Base-by-base conservation (phyloP, 2,888 invertebrate genomes). In the Acronicta leporina region DNA sequence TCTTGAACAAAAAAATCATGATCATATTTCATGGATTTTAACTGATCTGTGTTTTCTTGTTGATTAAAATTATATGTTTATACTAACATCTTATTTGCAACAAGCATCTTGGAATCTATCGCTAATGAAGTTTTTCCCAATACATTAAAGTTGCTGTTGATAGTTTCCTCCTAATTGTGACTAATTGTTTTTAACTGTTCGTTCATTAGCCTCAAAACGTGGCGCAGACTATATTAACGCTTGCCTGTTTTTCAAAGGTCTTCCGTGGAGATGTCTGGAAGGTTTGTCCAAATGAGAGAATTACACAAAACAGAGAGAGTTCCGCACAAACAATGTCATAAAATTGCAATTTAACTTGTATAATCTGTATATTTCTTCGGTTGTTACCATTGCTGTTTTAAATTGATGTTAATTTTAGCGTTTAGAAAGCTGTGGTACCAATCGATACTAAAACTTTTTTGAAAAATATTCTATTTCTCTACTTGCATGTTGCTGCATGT, bases 211-310 rank as follows among this genome's bases (percentile, higher is more conserved):
- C 87, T 85, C 85, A 88, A 89, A 89, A 85, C 85, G 88, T 91
- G 87, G 87, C 86, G 88, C 86, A 89, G 87, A 89, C 84, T 87
- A 84, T 88, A 89, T 88, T 92, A 92, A 90, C 90, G 86, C 89
- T 91, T 90, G 87, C 87, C 86, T 91, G 87, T 92, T 92, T 92
- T 92, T 90, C 90, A 87, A 93, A 96, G 96, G 96, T 95, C 95
- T 96, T 95, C 93, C 95, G 95, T 82, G 96, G 96, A 95, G 92
- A 95, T 90, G 93, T 94, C 87, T 95, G 95, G 95, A 96, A 96
- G 96, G 96, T 96, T 95, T 95, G 95, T 96, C 90, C 84, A 84
- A 87, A 85, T 85, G 88, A 82, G 89, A 91, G 90, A 88, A 87
- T 91, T 85, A 87, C 89, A 91, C 88, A 87, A 84, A 87, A 84